Evolutionary conservation across 2,888 invertebrate species (phyloP).

Genomic region (Frankliniella intonsa): DNA sequence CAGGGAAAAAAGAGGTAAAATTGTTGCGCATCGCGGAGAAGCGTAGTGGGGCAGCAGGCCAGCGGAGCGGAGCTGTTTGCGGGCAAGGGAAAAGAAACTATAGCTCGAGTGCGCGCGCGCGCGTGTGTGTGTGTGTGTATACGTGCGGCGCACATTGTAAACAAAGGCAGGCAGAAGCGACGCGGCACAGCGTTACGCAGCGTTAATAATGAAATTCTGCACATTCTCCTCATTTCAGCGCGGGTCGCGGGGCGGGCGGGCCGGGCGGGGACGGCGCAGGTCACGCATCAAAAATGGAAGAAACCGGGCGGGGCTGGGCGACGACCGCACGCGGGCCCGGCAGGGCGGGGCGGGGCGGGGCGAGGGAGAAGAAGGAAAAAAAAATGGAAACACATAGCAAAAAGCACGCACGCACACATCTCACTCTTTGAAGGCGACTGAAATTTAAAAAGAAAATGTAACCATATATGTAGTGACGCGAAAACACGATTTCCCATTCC

Average conservation of each 20-base stretch:
- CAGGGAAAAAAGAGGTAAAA: background rate
- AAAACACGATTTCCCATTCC: conserved; percentile 5
- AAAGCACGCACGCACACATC: background rate
- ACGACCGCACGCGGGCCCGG: background rate
- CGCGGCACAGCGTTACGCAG: background rate
- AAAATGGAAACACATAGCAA: background rate
- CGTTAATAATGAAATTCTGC: conserved; percentile 27
- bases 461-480: background rate
- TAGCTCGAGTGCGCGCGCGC: no score
- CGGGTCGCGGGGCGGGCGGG: background rate
- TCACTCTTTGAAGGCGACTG: background rate
- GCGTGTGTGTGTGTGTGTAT: no score
- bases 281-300: background rate
- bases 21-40: background rate
- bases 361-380: background rate
- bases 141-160: no score
- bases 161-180: no score
- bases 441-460: background rate
- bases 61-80: background rate
- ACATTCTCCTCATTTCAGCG: conserved; percentile 12
- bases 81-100: no score
- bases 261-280: background rate
- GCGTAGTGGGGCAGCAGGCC: background rate
- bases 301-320: background rate
- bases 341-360: background rate